Conservation (phyloP, 2,888 invertebrate genomes). For the Xiphydria camelus region DNA sequence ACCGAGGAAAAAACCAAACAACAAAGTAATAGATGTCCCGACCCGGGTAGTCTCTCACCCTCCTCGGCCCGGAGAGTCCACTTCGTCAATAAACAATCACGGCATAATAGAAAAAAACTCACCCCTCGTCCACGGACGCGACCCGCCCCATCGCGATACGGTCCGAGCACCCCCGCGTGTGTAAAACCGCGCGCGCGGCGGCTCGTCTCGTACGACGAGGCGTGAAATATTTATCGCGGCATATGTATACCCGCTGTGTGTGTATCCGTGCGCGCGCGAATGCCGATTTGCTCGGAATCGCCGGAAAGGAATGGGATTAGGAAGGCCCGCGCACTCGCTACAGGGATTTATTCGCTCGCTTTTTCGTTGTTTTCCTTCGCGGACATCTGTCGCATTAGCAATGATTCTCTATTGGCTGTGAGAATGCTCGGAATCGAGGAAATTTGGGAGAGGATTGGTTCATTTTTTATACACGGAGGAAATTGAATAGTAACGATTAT, state of each 20-base stretch:
- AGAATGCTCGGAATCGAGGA: too few species aligned
- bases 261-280: conserved; percentile 16
- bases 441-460: too few species aligned
- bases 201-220: conserved; percentile 15
- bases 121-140: conserved; percentile 10
- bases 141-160: conserved; percentile 5
- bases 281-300: conserved; percentile 42
- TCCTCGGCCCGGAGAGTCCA: conserved; percentile 44
- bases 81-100: conserved; percentile 58
- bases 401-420: too few species aligned
- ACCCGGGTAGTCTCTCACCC: conserved; percentile 10
- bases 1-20: conserved; percentile 36
- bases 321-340: conserved; percentile 24
- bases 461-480: too few species aligned
- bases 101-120: conserved; percentile 50
- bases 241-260: conserved; percentile 33
- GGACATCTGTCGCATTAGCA: too few species aligned
- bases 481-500: too few species aligned
- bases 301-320: conserved; percentile 41
- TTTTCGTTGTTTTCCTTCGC: too few species aligned
- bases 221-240: conserved; percentile 53
- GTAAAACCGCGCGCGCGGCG: conserved; percentile 1
- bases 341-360: too few species aligned
- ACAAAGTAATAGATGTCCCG: conserved; percentile 57
- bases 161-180: background rate